Base-by-base conservation (phyloP, 2,797 vertebrate species). In the Psittacula derbiana region DNA sequence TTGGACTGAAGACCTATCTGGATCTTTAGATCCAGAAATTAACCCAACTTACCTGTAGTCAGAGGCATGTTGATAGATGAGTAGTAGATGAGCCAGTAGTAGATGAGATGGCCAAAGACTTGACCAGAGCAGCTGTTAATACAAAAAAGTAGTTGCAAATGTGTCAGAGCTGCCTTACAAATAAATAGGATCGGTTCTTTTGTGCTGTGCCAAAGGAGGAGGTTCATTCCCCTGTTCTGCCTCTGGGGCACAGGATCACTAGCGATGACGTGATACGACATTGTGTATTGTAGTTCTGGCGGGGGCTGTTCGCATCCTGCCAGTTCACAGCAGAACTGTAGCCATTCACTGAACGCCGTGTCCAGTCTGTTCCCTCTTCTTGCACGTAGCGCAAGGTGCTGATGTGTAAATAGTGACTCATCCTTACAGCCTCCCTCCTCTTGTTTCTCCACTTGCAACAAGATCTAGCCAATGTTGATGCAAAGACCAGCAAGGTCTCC, bases 231-330 rank as follows among this genome's bases (percentile, higher is more conserved):
- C 6, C 0, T 11, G 28, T 23, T 62, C 65, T 85, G 55, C n/a
- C 60, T 52, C 86, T 33, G 86, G 31, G 31, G 16, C 60, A 36
- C 25, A 5, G 69, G 16, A 57, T 62, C 64, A 31, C 36, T 31
- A 6, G 8, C 6, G 21, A 6, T 6, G 9, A 28, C 13, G 16
- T 6, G 84, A 52, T 40, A 6, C 23, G 33, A 23, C 50, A 9
- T 40, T 31, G 21, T 23, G 41, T 64, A 10, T 40, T 50, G 47
- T 13, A 21, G 19, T 57, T 80, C 55, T 72, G 17, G 24, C 1
- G 1, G 27, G 44, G 58, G 55, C 64, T 5, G 0, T 67, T 73
- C 3, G 4, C 1, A 0, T 57, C 38, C 61, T 66, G 58, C 49
- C 46, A 38, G 25, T 52, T 18, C n/a, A 38, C 64, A 55, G 46